Evolutionary conservation across 2,888 invertebrate genomes (phyloP).

Genomic region (Polydrusus pterygomalis): DNA sequence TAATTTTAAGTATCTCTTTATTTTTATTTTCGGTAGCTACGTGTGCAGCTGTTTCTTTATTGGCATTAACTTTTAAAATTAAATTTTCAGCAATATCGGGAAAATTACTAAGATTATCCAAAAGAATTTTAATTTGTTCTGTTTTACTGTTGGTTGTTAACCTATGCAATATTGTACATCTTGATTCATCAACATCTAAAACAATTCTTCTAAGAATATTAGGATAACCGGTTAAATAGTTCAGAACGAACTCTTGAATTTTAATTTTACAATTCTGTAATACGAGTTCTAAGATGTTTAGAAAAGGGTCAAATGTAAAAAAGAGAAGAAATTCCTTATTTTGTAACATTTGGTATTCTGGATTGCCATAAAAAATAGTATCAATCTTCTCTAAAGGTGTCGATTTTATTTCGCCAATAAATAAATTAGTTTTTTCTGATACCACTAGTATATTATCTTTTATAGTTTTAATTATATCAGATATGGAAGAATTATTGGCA

Average conservation of each 20-base stretch:
- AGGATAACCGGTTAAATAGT: not conserved
- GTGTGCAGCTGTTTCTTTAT: not conserved
- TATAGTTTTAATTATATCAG: not conserved
- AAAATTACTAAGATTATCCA: not conserved
- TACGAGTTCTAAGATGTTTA: not conserved
- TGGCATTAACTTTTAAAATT: not conserved
- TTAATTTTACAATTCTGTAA: not conserved
- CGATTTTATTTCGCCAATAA: not conserved
- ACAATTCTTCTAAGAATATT: not conserved
- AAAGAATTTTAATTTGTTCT: not conserved
- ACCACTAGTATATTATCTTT: not conserved
- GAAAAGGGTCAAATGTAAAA: not conserved
- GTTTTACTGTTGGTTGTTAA: not conserved
- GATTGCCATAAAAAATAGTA: not conserved
- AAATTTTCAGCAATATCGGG: not conserved
- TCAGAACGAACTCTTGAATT: not conserved
- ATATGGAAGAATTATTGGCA: not conserved
- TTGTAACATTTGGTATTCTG: not conserved
- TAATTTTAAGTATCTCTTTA: not conserved
- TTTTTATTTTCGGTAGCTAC: not conserved
- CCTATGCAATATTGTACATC: constrained; percentile 2
- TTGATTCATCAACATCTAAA: not conserved
- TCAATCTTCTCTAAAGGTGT: not conserved
- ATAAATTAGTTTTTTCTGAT: no score
- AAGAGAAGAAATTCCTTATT: not conserved